A percentile compares a stretch with the other conserved stretches of the same genome.
These are phyloP conservation scores for Amphilophus citrinellus DNA, from an alignment of 2,113 vertebrate genomes.

Conservation along the genomic window DNA sequence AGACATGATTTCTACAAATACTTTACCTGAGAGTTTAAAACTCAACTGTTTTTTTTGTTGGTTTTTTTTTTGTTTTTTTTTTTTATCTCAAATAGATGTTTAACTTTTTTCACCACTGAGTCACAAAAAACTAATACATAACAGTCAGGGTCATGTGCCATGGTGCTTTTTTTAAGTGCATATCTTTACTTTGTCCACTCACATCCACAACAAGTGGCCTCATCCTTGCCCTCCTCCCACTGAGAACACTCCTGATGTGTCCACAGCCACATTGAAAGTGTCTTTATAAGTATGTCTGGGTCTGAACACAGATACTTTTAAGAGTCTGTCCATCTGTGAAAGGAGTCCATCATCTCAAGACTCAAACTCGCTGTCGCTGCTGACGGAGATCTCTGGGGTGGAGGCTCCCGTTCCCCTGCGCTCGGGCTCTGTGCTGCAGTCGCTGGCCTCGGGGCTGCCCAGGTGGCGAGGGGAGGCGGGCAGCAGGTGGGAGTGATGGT, in stretches of 20 bases:
- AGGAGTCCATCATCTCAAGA: constrained; percentile 61
- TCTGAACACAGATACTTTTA: not conserved
- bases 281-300: constrained; percentile 12
- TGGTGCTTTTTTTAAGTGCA: constrained; percentile 75
- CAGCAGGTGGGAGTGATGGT: constrained; percentile 64
- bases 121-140: constrained; percentile 28
- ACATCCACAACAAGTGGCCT: not conserved
- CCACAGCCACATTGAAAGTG: not conserved
- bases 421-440: constrained; percentile 77
- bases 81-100: not conserved
- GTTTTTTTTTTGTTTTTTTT: too few relatives aligned
- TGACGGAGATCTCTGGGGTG: constrained; percentile 82
- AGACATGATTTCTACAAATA: constrained; percentile 45
- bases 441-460: constrained; percentile 79
- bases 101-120: constrained; percentile 1
- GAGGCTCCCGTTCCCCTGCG: constrained; percentile 67
- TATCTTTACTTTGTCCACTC: constrained; percentile 32
- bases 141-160: constrained; percentile 40
- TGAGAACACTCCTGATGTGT: constrained; percentile 1
- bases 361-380: constrained; percentile 86
- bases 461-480: constrained; percentile 62
- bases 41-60: not conserved
- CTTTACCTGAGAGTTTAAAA: constrained; percentile 13
- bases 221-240: not conserved
- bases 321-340: not conserved